These are phyloP conservation scores for Magallana gigas DNA, from an alignment of 1,140 invertebrate species.

Conservation along the genomic window DNA sequence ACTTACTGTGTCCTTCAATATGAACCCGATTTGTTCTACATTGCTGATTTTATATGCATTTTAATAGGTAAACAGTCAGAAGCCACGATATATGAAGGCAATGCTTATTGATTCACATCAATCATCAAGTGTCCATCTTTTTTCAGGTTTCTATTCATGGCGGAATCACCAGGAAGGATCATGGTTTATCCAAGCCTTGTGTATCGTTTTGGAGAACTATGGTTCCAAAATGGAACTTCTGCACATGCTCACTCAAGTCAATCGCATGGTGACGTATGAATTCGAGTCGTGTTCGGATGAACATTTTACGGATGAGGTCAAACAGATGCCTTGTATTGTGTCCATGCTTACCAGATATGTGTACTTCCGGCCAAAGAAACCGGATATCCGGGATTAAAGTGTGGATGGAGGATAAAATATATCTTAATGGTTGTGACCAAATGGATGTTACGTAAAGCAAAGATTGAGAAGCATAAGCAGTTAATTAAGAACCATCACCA, in stretches of 20 bases:
- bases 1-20: no score
- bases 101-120: not conserved
- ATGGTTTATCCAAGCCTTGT: constrained; percentile 97
- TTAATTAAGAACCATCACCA: no score
- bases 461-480: no score
- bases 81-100: no score
- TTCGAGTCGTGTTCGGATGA: constrained; percentile 93
- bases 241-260: constrained; percentile 93
- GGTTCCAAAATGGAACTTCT: constrained; percentile 88
- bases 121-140: not conserved
- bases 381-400: constrained; percentile 67
- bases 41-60: no score
- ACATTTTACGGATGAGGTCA: constrained; percentile 91
- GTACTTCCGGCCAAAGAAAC: constrained; percentile 79
- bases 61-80: no score
- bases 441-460: no score
- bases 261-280: constrained; percentile 91
- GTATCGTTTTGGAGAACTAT: constrained; percentile 86
- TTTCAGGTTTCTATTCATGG: constrained; percentile 91
- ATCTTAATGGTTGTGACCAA: no score
- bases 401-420: no score
- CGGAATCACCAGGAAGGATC: constrained; percentile 91
- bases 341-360: constrained; percentile 92
- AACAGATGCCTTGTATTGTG: constrained; percentile 96
- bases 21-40: no score